These are phyloP conservation scores for Grammatotria lemairii DNA, from an alignment of 2,113 vertebrate genomes.

Conservation along the genomic window DNA sequence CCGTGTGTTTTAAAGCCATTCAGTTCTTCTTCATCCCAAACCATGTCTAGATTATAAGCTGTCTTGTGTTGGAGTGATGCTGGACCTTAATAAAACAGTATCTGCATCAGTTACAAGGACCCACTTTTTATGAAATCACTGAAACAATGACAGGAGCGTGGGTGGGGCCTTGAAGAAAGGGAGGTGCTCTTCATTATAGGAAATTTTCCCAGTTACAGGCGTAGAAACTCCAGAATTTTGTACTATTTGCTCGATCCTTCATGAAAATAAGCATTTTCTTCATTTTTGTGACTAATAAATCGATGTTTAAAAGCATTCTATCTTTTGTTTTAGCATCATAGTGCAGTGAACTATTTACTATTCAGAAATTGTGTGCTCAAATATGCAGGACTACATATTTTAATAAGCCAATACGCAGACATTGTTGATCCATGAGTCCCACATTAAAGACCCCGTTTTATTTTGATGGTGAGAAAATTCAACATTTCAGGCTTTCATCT, in stretches of 20 bases:
- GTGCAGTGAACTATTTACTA: not conserved
- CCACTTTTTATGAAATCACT: not conserved
- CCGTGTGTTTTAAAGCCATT: not conserved
- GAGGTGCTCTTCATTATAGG: not conserved
- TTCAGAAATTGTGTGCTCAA: not conserved
- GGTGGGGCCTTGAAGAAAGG: not conserved
- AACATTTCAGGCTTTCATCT: not conserved
- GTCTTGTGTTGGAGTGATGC: not conserved
- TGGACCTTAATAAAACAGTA: not conserved
- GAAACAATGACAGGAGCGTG: not conserved
- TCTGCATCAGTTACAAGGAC: not conserved
- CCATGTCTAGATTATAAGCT: not conserved
- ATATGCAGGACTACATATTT: not conserved
- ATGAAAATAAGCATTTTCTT: not conserved
- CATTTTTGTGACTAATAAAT: not conserved
- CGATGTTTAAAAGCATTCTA: not conserved
- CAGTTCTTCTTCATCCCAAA: not conserved
- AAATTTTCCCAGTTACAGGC: not conserved
- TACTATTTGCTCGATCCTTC: not conserved
- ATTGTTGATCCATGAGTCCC: rapidly evolving
- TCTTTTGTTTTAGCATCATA: not conserved
- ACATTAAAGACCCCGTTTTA: not conserved
- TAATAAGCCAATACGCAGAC: not conserved
- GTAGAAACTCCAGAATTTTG: not conserved
- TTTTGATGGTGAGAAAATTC: not conserved